Evolutionary conservation across 30 jellyfish, hydroid and myxozoan genomes (phyloP), one percentile per base, ranked within the genome.

Genomic region (Sanderia malayensis): DNA sequence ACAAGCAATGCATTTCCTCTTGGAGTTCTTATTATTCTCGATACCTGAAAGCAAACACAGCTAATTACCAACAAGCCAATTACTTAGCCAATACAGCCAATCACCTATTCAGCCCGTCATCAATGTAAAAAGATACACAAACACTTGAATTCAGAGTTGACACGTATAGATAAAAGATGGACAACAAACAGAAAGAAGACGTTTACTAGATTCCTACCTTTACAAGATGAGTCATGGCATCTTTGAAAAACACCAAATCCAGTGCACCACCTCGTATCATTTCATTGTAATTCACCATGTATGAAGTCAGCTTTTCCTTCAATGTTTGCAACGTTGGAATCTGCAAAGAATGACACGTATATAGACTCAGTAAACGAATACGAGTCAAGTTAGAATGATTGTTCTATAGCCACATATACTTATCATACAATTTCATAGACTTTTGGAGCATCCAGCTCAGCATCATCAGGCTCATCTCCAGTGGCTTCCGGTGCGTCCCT

Each of bases 1-100:
- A 92, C 98, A 13, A 92, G 96, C 46, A 92, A 79, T 4, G 98
- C 98, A 75, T 92, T 92, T 33, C 98, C 98, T 19, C 98, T 90
- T 11, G 96, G 88, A 0, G 98, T 92, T 15, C 98, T 83, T 34
- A 92, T 85, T 29, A 92, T 79, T 2, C 98, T 70, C 6, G 98
- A 92, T n/a, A 92, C 73, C 98, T 92, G 47, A 15, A 31, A 58
- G 29, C 2, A 28, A 45, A 11, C 27, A 45, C 31, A n/a, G n/a
- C n/a, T n/a, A n/a, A n/a, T n/a, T n/a, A n/a, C n/a, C n/a, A n/a
- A n/a, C n/a, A n/a, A n/a, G n/a, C n/a, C n/a, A n/a, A n/a, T n/a
- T n/a, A n/a, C n/a, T n/a, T n/a, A n/a, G n/a, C n/a, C n/a, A n/a
- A n/a, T n/a, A n/a, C n/a, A n/a, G n/a, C n/a, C n/a, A n/a, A n/a